Percentiles rank a stretch among this genome's conserved stretches.
Conservation (phyloP, 2,797 vertebrate species). For the Megalops cyprinoides region DNA sequence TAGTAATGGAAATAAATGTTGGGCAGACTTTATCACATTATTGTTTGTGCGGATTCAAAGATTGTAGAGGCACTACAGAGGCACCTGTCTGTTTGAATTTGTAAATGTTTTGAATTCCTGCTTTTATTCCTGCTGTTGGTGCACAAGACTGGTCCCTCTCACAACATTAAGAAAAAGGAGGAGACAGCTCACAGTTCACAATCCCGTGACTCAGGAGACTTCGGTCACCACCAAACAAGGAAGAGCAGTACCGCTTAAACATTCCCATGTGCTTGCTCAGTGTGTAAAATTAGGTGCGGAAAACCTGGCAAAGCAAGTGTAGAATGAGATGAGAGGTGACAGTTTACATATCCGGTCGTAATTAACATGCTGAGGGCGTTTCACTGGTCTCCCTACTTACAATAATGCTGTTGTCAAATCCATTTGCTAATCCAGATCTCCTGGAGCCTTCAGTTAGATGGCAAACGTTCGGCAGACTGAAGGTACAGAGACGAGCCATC, state of each 20-base stretch:
- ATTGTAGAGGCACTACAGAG: no score
- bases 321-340: conserved; percentile 99
- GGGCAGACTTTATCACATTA: no score
- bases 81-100: no score
- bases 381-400: conserved; percentile 92
- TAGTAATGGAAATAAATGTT: no score
- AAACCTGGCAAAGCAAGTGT: conserved; percentile 86
- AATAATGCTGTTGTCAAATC: conserved; percentile 99
- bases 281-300: conserved; percentile 76
- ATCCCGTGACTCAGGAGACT: neutral
- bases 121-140: no score
- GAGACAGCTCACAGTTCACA: neutral
- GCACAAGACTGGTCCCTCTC: no score
- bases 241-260: conserved; percentile 64
- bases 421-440: conserved; percentile 99
- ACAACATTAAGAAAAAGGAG: conserved; percentile 13
- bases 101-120: no score
- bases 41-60: no score
- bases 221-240: neutral
- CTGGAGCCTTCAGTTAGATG: conserved; percentile 98
- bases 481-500: conserved; percentile 99
- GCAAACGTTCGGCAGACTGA: conserved; percentile 99
- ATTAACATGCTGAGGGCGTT: conserved; percentile 99
- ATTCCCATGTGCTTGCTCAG: conserved; percentile 80
- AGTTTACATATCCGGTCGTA: conserved; percentile 99